Conservation (phyloP, 37 sponge, comb jelly and placozoan species). For the Oopsacas minuta region DNA sequence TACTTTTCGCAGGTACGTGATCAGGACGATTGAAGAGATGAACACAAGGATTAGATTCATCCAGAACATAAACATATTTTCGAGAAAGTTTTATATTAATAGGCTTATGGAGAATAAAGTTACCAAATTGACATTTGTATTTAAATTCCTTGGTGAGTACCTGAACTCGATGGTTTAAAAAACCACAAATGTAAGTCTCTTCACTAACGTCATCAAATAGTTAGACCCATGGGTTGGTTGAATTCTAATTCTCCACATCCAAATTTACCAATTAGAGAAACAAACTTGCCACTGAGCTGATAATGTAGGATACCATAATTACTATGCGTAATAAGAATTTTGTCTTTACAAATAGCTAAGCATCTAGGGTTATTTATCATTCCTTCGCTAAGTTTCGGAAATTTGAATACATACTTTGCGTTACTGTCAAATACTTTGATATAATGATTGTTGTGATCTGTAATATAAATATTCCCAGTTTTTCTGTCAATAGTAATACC, state of each 20-base stretch:
- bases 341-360: neutral
- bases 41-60: neutral
- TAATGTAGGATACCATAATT: neutral
- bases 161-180: neutral
- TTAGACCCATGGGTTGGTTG: neutral
- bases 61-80: neutral
- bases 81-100: neutral
- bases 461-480: too few species aligned
- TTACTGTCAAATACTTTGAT: neutral
- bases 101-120: neutral
- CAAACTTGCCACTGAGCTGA: neutral
- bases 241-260: neutral
- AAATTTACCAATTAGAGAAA: neutral
- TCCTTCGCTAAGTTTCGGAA: neutral
- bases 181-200: neutral
- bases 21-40: neutral
- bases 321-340: neutral
- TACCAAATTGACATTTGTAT: neutral
- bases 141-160: neutral
- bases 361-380: neutral
- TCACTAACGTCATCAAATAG: neutral
- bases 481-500: too few species aligned
- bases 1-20: neutral
- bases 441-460: neutral
- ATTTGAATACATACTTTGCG: neutral